Conservation (phyloP, 2,797 vertebrate species). For the Austrolebias charrua region DNA sequence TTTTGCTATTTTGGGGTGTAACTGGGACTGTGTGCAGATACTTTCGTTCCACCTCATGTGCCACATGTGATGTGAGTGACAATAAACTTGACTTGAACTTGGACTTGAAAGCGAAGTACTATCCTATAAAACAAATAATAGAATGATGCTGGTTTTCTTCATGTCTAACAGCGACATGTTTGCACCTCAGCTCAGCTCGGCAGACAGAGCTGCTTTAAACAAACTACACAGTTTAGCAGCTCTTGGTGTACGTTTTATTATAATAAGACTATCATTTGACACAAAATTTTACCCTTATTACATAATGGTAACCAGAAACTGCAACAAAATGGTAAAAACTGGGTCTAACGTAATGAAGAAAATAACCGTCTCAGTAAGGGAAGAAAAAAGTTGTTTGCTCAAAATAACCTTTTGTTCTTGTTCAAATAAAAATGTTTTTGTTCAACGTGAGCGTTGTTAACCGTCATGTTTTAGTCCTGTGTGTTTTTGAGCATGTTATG, state of each 20-base stretch:
- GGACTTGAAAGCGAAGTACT: no score
- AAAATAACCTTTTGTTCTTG: constrained; percentile 1
- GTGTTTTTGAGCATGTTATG: constrained; percentile 2
- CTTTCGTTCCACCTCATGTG: no score
- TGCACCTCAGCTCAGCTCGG: no score
- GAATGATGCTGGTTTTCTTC: no score
- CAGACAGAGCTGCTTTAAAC: neutral
- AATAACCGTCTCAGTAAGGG: neutral
- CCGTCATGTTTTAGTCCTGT: neutral
- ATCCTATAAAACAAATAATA: no score
- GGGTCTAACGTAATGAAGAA: neutral
- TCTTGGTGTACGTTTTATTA: constrained; percentile 21
- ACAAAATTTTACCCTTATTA: constrained; percentile 21
- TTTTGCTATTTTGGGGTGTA: no score
- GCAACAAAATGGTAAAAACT: neutral
- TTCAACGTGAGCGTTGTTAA: constrained; percentile 8
- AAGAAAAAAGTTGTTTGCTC: neutral
- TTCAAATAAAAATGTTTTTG: constrained; percentile 7
- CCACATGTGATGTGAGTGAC: no score
- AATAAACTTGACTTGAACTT: no score
- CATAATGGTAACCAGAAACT: neutral
- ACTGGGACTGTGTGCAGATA: no score
- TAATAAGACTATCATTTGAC: constrained; percentile 9
- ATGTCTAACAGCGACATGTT: no score
- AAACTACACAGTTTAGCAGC: neutral